Conservation (phyloP, 1,140 invertebrate species). For the Drosophila bocki region DNA sequence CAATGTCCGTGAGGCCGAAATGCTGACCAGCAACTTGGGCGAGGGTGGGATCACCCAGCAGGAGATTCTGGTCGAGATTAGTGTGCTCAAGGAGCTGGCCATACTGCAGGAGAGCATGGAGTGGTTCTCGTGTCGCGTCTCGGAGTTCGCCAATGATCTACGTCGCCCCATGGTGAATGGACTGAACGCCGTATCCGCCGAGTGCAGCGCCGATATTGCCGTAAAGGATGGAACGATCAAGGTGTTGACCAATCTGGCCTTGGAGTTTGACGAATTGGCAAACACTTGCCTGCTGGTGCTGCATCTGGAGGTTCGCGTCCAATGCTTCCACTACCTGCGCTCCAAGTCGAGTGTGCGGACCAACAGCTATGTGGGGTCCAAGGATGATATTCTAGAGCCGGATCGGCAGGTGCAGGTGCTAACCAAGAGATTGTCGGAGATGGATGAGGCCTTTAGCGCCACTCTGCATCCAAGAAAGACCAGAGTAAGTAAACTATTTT, state of each 20-base stretch:
- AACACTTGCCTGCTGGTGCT: constrained; percentile 96
- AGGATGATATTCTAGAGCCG: constrained; percentile 89
- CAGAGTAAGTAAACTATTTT: constrained; percentile 86
- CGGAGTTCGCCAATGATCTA: constrained; percentile 86
- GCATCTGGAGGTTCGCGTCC: constrained; percentile 96
- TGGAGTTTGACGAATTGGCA: constrained; percentile 94
- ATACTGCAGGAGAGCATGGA: constrained; percentile 96
- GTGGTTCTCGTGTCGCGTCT: constrained; percentile 89
- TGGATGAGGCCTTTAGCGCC: constrained; percentile 92
- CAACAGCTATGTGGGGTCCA: constrained; percentile 75
- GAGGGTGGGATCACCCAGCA: constrained; percentile 93
- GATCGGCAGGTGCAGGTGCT: constrained; percentile 93
- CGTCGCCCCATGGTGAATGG: constrained; percentile 84
- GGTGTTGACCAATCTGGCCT: constrained; percentile 88
- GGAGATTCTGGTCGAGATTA: constrained; percentile 92
- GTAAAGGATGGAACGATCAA: constrained; percentile 85
- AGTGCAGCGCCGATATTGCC: constrained; percentile 64
- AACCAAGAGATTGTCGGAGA: constrained; percentile 91
- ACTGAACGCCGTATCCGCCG: constrained; percentile 47
- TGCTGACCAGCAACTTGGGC: constrained; percentile 94
- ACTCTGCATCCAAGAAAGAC: constrained; percentile 91
- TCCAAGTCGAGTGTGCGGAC: constrained; percentile 76
- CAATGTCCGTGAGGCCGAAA: constrained; percentile 95
- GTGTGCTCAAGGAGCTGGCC: constrained; percentile 92
- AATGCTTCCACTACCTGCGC: constrained; percentile 96